phyloP scores from a whole-genome alignment of 2,888 invertebrate genomes.

The Caenorhabditis japonica region DNA sequence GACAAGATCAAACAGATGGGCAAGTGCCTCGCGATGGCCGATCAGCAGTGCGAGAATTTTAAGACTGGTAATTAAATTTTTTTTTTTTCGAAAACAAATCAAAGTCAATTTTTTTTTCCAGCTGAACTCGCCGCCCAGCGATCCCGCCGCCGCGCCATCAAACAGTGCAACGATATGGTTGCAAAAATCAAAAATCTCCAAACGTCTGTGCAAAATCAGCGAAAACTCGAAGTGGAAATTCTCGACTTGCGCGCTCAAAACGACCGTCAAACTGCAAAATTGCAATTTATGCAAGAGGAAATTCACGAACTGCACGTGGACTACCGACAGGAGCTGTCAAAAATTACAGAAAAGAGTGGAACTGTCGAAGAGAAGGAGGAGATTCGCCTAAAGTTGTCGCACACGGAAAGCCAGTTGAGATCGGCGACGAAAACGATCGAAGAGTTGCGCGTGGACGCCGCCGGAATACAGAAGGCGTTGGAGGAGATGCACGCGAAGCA shows the following conservation, averaged over 20 bases:
- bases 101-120: too few species aligned
- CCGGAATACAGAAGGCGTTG: conserved; percentile 42
- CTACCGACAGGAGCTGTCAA: conserved; percentile 57
- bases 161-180: conserved; percentile 46
- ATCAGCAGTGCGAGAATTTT: conserved; percentile 6
- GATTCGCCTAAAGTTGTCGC: conserved; percentile 13
- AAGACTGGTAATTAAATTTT: not conserved
- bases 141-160: conserved; percentile 31
- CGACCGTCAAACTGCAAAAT: conserved; percentile 23
- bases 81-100: too few species aligned
- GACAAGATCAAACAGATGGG: not conserved
- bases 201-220: conserved; percentile 11
- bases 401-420: conserved; percentile 31
- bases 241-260: conserved; percentile 39
- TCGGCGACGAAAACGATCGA: conserved; percentile 26
- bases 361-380: conserved; percentile 11
- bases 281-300: conserved; percentile 54
- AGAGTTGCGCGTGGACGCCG: conserved; percentile 49
- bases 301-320: conserved; percentile 62
- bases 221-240: conserved; percentile 6
- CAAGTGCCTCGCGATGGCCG: conserved; percentile 4
- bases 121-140: conserved; percentile 25
- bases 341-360: conserved; percentile 32
- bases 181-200: conserved; percentile 23
- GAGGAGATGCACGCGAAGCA: conserved; percentile 18